phyloP scores from a whole-genome alignment of 2,113 vertebrate genomes.

The Porphyrio hochstetteri region DNA sequence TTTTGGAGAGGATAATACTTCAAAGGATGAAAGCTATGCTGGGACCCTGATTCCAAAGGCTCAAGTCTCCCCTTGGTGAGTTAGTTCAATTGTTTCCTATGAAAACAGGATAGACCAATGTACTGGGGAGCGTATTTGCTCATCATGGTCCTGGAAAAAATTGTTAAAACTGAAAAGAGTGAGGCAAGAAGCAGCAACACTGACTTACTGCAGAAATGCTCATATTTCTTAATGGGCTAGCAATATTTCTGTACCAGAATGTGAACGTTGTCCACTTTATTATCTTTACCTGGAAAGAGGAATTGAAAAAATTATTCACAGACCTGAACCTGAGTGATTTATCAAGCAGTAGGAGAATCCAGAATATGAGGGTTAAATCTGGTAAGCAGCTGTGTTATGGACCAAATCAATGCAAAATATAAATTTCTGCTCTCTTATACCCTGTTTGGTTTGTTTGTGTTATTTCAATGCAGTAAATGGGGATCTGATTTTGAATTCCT shows the following conservation, averaged over 20 bases:
- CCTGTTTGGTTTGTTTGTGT: not conserved
- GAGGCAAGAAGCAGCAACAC: not conserved
- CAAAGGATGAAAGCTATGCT: not conserved
- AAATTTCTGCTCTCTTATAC: constrained; percentile 8
- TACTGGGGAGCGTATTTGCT: not conserved
- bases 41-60: not conserved
- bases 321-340: not conserved
- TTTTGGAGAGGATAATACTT: not conserved
- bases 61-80: not conserved
- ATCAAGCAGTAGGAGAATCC: constrained; percentile 12
- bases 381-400: constrained; percentile 39
- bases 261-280: not conserved
- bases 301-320: not conserved
- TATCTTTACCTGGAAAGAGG: constrained; percentile 1
- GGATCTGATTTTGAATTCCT: constrained; percentile 8
- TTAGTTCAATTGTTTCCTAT: not conserved
- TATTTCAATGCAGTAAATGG: not conserved
- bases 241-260: constrained; percentile 15
- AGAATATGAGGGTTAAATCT: constrained; percentile 3
- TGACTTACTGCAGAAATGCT: not conserved
- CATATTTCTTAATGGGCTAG: not conserved
- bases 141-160: not conserved
- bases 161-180: not conserved
- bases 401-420: constrained; percentile 7
- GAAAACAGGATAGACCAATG: not conserved